A percentile compares a stretch with the other conserved stretches of the same genome.
These are phyloP conservation scores for Hirudo medicinalis DNA, from an alignment of 1,140 invertebrate genomes.

Conservation along the genomic window DNA sequence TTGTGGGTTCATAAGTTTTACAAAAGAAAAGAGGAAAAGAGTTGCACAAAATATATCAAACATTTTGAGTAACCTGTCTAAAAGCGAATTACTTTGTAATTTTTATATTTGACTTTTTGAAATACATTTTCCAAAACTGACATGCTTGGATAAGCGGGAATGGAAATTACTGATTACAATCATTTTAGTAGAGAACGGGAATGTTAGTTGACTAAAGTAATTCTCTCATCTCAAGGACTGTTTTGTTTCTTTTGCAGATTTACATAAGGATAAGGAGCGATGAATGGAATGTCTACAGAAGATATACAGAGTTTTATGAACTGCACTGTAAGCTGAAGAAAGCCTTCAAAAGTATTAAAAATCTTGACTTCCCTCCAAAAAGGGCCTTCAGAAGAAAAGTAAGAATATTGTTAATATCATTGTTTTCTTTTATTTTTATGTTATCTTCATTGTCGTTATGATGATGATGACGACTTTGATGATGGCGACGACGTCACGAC, in stretches of 20 bases:
- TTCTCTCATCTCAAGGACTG: conserved; percentile 10
- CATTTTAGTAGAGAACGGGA: too few species aligned
- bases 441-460: too few species aligned
- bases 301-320: conserved; percentile 76
- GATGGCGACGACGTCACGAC: too few species aligned
- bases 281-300: conserved; percentile 82
- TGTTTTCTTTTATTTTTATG: not conserved
- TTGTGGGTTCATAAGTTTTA: not conserved
- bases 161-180: too few species aligned
- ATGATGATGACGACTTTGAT: too few species aligned
- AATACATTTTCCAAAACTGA: too few species aligned
- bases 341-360: conserved; percentile 58
- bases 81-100: not conserved
- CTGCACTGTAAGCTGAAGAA: conserved; percentile 68
- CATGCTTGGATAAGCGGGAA: too few species aligned
- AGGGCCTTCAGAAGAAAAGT: conserved; percentile 79
- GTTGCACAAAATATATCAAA: not conserved
- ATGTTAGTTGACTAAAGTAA: not conserved
- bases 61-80: not conserved
- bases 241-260: conserved; percentile 45
- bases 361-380: conserved; percentile 83
- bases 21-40: too few species aligned
- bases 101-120: too few species aligned
- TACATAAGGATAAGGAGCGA: conserved; percentile 69
- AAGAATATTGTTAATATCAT: conserved; percentile 22